These are phyloP conservation scores for Lithodes maja DNA, from an alignment of 2,888 invertebrate genomes.

Conservation along the genomic window DNA sequence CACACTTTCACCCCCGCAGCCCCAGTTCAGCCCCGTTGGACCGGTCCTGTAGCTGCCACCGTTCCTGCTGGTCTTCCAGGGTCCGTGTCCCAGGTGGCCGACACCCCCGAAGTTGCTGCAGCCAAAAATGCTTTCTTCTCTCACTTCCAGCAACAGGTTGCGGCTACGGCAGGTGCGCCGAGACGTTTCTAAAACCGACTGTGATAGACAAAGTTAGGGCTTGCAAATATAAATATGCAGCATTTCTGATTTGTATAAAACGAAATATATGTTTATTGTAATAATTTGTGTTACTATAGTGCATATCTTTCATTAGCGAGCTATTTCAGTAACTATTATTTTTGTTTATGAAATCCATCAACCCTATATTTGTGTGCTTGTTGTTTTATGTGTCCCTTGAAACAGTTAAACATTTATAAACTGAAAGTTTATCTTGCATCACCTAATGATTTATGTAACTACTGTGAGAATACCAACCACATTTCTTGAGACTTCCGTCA, in stretches of 20 bases:
- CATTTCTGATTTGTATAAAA: constrained; percentile 17
- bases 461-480: too few species aligned
- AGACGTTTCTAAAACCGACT: constrained; percentile 29
- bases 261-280: background rate
- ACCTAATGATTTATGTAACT: too few species aligned
- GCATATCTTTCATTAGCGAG: too few species aligned
- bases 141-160: constrained; percentile 45
- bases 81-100: constrained; percentile 47
- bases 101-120: constrained; percentile 66
- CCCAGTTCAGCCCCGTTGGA: constrained; percentile 57
- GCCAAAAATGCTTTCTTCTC: constrained; percentile 63
- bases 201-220: constrained; percentile 18
- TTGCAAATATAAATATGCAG: background rate
- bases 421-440: too few species aligned
- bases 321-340: too few species aligned
- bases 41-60: constrained; percentile 65
- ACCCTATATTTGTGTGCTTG: too few species aligned
- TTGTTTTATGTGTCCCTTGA: too few species aligned
- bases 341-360: too few species aligned
- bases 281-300: too few species aligned
- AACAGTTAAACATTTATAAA: too few species aligned
- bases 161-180: constrained; percentile 35
- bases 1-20: constrained; percentile 30
- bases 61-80: constrained; percentile 68
- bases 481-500: too few species aligned